Percentiles rank a stretch among this genome's conserved stretches.
phyloP scores from a whole-genome alignment of 2,113 vertebrate species.

The Melanerpes aurifrons region DNA sequence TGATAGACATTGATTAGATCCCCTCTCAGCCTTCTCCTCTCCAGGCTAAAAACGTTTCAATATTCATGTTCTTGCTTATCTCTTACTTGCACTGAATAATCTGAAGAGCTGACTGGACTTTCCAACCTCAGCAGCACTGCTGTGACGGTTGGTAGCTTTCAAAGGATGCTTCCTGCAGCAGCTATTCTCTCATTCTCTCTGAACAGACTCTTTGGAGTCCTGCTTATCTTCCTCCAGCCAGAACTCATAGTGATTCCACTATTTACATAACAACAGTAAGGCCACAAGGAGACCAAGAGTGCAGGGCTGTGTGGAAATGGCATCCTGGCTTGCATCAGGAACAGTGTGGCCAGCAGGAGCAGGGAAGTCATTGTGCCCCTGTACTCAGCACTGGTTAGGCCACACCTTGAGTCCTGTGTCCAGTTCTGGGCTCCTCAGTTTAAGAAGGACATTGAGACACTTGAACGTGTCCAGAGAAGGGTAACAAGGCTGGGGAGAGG shows the following conservation, averaged over 20 bases:
- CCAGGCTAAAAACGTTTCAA: no score
- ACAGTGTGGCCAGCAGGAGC: no score
- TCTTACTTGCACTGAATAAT: not conserved
- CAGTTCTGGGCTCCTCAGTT: no score
- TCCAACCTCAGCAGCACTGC: constrained; percentile 35
- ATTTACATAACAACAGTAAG: constrained; percentile 47
- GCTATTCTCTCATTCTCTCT: constrained; percentile 28
- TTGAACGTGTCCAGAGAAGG: no score
- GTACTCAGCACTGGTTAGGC: no score
- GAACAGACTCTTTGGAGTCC: constrained; percentile 55
- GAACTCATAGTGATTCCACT: constrained; percentile 60
- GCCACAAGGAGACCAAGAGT: not conserved
- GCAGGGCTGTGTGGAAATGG: not conserved
- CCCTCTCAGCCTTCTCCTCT: no score
- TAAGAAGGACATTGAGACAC: no score
- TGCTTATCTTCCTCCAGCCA: constrained; percentile 10
- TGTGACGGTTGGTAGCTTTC: constrained; percentile 29
- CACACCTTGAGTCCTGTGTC: no score
- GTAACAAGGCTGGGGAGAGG: no score
- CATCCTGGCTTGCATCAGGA: no score
- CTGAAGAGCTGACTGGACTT: not conserved
- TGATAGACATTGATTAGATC: no score
- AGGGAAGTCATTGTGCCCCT: no score
- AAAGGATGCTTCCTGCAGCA: constrained; percentile 17
- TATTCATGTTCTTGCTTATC: not conserved